Percentiles rank a stretch among this genome's conserved stretches.
phyloP scores from a whole-genome alignment of 1,140 invertebrate genomes.

The Grapholita molesta region DNA sequence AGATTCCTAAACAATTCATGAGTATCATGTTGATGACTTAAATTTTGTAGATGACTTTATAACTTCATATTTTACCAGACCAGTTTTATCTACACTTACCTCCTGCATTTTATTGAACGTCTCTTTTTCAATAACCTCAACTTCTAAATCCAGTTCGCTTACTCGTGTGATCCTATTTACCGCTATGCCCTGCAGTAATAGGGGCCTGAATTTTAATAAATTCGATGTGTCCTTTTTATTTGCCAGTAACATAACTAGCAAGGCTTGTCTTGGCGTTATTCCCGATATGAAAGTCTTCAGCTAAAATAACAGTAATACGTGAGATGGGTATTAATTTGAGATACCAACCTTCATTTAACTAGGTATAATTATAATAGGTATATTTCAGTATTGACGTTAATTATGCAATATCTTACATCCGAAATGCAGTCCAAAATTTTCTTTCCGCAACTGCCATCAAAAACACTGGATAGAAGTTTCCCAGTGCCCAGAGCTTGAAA shows the following conservation, averaged over 20 bases:
- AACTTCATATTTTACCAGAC: too few species aligned
- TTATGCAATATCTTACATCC: constrained; percentile 27
- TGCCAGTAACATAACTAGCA: constrained; percentile 51
- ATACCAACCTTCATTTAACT: too few species aligned
- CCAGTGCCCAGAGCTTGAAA: constrained; percentile 46
- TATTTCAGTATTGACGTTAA: neutral
- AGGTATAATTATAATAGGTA: too few species aligned
- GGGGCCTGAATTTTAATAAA: constrained; percentile 45
- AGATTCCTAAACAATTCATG: too few species aligned
- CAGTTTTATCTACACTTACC: constrained; percentile 30
- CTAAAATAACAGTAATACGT: constrained; percentile 39
- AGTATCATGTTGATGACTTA: too few species aligned
- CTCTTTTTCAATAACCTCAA: constrained; percentile 66
- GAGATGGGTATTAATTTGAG: too few species aligned
- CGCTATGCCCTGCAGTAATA: constrained; percentile 62
- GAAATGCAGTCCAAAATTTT: constrained; percentile 35
- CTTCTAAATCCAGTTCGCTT: constrained; percentile 63
- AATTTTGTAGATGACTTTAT: too few species aligned
- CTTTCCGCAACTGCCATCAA: constrained; percentile 31
- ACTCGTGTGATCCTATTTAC: constrained; percentile 59
- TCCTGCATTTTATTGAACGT: constrained; percentile 44
- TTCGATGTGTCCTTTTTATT: constrained; percentile 65
- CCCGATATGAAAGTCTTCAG: constrained; percentile 59
- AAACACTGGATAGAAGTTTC: constrained; percentile 35
- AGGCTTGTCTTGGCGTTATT: constrained; percentile 54